phyloP scores from a whole-genome alignment of 2,113 vertebrate genomes.

The Gadus chalcogrammus region DNA sequence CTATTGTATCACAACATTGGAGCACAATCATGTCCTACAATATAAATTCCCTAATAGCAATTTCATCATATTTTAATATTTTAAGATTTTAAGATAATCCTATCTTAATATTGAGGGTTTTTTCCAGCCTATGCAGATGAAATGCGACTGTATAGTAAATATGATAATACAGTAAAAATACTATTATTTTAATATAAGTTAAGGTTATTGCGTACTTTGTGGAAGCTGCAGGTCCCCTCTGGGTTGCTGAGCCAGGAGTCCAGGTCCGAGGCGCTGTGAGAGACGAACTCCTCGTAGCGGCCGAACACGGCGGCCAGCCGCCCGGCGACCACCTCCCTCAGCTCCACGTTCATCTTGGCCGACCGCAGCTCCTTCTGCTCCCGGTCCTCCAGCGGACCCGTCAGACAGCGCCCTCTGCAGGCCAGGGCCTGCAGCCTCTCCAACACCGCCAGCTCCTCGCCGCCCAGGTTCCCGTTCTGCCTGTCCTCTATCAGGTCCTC shows the following conservation, averaged over 20 bases:
- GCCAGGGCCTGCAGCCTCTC: slow-evolving; percentile 90
- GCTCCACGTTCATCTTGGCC: slow-evolving; percentile 87
- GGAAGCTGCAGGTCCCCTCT: slow-evolving; percentile 92
- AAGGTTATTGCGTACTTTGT: slow-evolving; percentile 80
- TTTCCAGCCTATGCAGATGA: too few species aligned
- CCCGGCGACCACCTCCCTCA: slow-evolving; percentile 90
- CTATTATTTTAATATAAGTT: too few species aligned
- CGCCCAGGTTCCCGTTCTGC: slow-evolving; percentile 86
- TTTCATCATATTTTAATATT: too few species aligned
- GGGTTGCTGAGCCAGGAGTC: slow-evolving; percentile 93
- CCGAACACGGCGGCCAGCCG: slow-evolving; percentile 90
- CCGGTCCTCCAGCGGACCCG: slow-evolving; percentile 67
- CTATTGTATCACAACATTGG: too few species aligned
- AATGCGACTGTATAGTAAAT: too few species aligned
- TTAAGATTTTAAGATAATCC: too few species aligned
- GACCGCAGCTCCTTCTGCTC: slow-evolving; percentile 82
- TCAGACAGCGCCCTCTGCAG: slow-evolving; percentile 48
- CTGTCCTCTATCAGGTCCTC: slow-evolving; percentile 89
- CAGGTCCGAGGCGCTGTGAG: slow-evolving; percentile 86
- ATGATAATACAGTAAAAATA: too few species aligned
- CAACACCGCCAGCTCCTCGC: slow-evolving; percentile 80
- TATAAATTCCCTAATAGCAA: too few species aligned
- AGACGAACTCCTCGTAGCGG: slow-evolving; percentile 92
- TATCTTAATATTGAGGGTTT: too few species aligned
- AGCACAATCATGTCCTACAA: too few species aligned